These are phyloP conservation scores for Hemibagrus guttatus DNA, from an alignment of 2,797 vertebrate species.

Conservation along the genomic window DNA sequence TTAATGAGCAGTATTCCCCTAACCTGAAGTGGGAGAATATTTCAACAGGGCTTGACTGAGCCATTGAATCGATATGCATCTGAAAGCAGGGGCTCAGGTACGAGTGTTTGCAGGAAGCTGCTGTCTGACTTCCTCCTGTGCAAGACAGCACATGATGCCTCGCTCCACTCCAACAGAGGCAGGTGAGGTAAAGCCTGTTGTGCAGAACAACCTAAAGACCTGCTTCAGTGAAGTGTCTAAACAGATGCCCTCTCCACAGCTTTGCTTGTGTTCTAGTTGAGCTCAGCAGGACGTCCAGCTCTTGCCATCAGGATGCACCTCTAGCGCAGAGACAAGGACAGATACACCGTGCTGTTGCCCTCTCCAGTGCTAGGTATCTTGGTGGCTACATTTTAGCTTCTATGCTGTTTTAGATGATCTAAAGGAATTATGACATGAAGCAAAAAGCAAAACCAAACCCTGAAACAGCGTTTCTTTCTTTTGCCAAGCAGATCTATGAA, in stretches of 20 bases:
- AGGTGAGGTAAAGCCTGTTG: constrained; percentile 6
- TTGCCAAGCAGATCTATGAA: constrained; percentile 21
- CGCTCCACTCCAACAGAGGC: background rate
- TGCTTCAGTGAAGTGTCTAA: background rate
- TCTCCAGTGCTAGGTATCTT: background rate
- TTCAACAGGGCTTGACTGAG: constrained; percentile 27
- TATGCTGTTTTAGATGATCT: background rate
- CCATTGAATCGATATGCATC: constrained; percentile 30
- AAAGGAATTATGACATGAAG: background rate
- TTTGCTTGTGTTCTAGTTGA: background rate
- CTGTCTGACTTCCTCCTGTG: background rate
- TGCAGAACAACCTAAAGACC: background rate
- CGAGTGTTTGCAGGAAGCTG: constrained; percentile 3
- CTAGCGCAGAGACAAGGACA: constrained; percentile 11
- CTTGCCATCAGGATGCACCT: constrained; percentile 5
- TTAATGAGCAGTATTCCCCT: constrained; percentile 35
- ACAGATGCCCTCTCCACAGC: constrained; percentile 21
- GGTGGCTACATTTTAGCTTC: background rate
- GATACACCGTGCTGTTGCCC: background rate
- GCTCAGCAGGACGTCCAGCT: constrained; percentile 14
- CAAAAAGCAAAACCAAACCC: background rate
- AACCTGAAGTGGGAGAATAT: constrained; percentile 32
- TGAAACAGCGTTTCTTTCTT: constrained; percentile 28
- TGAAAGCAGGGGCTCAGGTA: constrained; percentile 17
- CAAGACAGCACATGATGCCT: background rate